Base-by-base conservation (phyloP, 2,113 vertebrate genomes). In the Brachyhypopomus occidentalis region DNA sequence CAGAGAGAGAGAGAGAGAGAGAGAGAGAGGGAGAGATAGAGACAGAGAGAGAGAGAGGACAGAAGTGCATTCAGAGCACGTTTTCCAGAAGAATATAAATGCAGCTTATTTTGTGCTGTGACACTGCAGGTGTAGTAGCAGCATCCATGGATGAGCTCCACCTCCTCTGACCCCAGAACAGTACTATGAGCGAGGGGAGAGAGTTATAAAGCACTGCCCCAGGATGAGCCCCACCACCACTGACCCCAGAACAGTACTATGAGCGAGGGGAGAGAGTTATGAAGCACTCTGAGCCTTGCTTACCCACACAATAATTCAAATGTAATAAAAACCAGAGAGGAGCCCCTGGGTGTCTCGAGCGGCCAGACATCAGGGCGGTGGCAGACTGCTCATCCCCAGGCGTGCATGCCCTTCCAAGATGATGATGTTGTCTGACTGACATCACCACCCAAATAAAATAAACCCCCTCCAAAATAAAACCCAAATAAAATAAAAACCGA, bases 261-360 rank as follows among this genome's bases (percentile, higher is more conserved):
- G 9, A 41, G 41, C 5, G 41, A 41, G 41, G 9, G 41, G 41
- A 41, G 82, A 66, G 25, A 56, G 84, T 58, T 69, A 81, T 75
- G 85, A 70, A 79, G 83, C 85, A 82, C 38, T 36, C 16, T 81
- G 3, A 69, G 23, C 75, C 78, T 78, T 88, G 77, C 84, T 89
- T 85, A 86, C 82, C 73, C 70, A 75, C 87, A 88, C 78, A 88
- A 80, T 84, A 83, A 91, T 92, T 92, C 27, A 86, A 52, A 75
- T 81, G 83, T 73, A 86, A 66, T 81, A 86, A 85, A 80, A 41
- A 12, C 34, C 66, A n/a, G 30, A 41, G 66, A 41, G n/a, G 9
- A 41, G 34, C 36, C 66, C 17, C 20, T n/a, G 41, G 66, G 19
- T 70, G 66, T 70, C 38, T 70, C n/a, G 36, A 70, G n/a, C 19